These are phyloP conservation scores for Noctuana brunneofusca DNA, from an alignment of 2,888 invertebrate species.

Conservation along the genomic window DNA sequence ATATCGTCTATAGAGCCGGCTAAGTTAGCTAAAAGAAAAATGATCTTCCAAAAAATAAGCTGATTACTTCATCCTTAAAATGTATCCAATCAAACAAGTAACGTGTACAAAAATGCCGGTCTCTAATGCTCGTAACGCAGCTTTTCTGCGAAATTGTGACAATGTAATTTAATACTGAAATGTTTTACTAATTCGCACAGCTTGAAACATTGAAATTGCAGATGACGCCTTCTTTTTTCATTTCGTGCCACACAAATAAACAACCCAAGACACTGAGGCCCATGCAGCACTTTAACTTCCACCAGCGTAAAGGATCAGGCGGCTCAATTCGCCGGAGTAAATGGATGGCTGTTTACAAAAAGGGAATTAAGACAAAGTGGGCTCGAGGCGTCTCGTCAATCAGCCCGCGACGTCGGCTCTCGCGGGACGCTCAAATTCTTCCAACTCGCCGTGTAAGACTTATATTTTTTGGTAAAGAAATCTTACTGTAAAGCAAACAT, in stretches of 20 bases:
- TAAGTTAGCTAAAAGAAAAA: too few relatives aligned
- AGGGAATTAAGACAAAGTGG: conserved; percentile 51
- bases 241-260: not conserved
- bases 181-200: too few relatives aligned
- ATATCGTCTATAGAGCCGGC: not conserved
- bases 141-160: too few relatives aligned
- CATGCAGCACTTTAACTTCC: not conserved
- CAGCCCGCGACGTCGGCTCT: conserved; percentile 40
- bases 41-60: not conserved
- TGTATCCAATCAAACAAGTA: too few relatives aligned
- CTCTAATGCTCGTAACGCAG: too few relatives aligned
- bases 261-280: not conserved
- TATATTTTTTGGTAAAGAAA: not conserved
- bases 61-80: too few relatives aligned
- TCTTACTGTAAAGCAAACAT: not conserved
- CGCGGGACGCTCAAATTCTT: conserved; percentile 29
- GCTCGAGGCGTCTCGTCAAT: conserved; percentile 49
- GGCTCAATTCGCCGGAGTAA: conserved; percentile 11
- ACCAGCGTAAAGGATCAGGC: conserved; percentile 4
- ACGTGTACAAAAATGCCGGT: too few relatives aligned
- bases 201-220: not conserved
- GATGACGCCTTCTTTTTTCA: not conserved
- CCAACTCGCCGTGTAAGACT: conserved; percentile 5
- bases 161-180: too few relatives aligned
- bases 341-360: conserved; percentile 41